A percentile compares a stretch with the other conserved stretches of the same genome.
Conservation (phyloP, 2,797 vertebrate genomes). For the Ctenochaetus hawaiiensis region DNA sequence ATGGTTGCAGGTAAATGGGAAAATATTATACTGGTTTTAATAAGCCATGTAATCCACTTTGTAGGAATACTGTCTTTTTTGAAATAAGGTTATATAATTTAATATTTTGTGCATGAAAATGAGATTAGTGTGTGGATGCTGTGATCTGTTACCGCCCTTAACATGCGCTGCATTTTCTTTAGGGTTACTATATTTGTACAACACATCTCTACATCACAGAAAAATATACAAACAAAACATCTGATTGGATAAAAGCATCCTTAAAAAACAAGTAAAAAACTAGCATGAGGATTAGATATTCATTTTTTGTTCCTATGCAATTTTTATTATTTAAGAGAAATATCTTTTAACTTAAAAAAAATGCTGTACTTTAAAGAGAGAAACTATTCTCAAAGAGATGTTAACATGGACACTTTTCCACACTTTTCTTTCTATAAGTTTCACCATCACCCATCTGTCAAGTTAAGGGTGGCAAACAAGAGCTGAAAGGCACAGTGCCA, state of each 20-base stretch:
- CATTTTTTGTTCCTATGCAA: background rate
- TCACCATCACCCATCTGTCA: conserved; percentile 21
- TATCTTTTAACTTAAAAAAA: background rate
- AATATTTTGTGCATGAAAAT: too few species aligned
- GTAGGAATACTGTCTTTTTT: too few species aligned
- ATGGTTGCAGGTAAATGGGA: too few species aligned
- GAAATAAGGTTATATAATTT: too few species aligned
- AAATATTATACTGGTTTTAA: too few species aligned
- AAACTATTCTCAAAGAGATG: background rate
- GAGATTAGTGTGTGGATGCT: background rate
- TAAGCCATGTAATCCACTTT: too few species aligned
- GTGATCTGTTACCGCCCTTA: background rate
- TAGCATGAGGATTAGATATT: background rate
- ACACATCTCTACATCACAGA: background rate
- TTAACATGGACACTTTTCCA: background rate
- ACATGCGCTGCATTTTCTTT: background rate
- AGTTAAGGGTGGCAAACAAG: conserved; percentile 66
- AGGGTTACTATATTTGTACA: background rate
- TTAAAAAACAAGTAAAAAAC: background rate
- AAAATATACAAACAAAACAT: background rate
- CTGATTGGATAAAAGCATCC: background rate
- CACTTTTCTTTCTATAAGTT: background rate
- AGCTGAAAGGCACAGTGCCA: conserved; percentile 56
- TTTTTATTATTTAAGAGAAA: background rate
- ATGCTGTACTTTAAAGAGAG: background rate